Evolutionary conservation across 2,113 vertebrate genomes (phyloP), one percentile per base, ranked within the genome.

Genomic region (Pseudopipra pipra): DNA sequence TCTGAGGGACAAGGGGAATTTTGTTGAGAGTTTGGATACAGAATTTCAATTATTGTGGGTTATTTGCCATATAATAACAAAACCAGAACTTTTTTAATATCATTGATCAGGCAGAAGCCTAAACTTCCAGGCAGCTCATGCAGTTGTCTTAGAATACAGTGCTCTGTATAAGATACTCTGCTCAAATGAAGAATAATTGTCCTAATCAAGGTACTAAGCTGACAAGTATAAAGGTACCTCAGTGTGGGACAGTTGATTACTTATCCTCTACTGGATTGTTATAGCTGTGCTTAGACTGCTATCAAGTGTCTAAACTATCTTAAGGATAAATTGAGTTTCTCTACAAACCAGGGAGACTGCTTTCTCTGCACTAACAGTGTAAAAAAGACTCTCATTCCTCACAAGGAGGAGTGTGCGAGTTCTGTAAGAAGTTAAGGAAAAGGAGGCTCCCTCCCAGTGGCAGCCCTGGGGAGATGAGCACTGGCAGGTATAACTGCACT

Each of bases 401-500:
- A 27, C 18, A 76, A 37, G 39, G 51, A 77, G 66, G 33, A n/a
- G 23, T 8, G 54, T 77, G 9, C 19, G 23, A 89, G 41, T 55
- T 87, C 52, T 87, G 18, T 39, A n/a, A 47, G 90, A 63, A 76
- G 54, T 52, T n/a, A 56, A 68, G 47, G 81, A 63, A 46, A 22
- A 71, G 23, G 31, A 71, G 51, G 37, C 28, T 81, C 63, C 25
- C 10, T 33, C 51, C 17, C 49, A 68, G 82, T 28, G 85, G 61
- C 78, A 76, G 70, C 70, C 41, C 85, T 70, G 37, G 39, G 15
- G 46, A 89, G 30, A 43, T 24, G 35, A 81, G 46, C 55, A 11
- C 16, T 46, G 54, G 74, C 43, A 54, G 58, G 13, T 61, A 0
- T 1, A 68, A 35, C 28, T n/a, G n/a, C 67, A 6, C 0, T 28